Conservation (phyloP, 1,140 invertebrate genomes). For the Diuraphis noxia region DNA sequence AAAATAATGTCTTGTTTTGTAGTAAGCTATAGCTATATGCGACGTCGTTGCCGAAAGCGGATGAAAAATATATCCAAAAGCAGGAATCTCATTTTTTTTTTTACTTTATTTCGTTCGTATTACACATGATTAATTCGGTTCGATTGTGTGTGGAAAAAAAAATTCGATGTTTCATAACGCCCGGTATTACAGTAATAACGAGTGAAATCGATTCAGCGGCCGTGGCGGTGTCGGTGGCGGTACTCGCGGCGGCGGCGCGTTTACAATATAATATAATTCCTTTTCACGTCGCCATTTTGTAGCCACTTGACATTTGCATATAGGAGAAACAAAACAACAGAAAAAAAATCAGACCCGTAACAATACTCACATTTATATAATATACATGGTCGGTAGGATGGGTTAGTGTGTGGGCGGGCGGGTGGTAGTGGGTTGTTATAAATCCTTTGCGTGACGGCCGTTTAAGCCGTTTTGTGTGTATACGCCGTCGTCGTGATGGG, state of each 20-base stretch:
- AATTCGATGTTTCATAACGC: not conserved
- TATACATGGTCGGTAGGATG: not conserved
- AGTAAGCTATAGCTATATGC: too few relatives aligned
- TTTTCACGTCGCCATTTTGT: slow-evolving; percentile 35
- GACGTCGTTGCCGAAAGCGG: not conserved
- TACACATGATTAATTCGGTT: not conserved
- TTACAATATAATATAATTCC: slow-evolving; percentile 12
- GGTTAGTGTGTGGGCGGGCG: not conserved
- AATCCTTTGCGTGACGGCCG: slow-evolving; percentile 2
- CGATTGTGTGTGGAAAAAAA: not conserved
- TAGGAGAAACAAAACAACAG: not conserved
- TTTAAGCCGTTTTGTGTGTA: not conserved
- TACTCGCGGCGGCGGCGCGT: not conserved
- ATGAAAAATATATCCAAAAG: not conserved
- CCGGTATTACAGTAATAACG: not conserved
- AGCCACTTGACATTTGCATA: slow-evolving; percentile 22
- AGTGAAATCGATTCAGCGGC: slow-evolving; percentile 2
- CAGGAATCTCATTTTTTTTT: not conserved
- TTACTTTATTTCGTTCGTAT: not conserved
- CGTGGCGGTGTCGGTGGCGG: not conserved
- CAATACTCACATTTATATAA: not conserved
- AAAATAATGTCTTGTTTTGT: too few relatives aligned
- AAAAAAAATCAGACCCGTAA: not conserved
- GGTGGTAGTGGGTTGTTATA: not conserved
- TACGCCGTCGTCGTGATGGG: not conserved